Evolutionary conservation across 2,797 vertebrate genomes (phyloP).

Genomic region (Manis crassicaudata): DNA sequence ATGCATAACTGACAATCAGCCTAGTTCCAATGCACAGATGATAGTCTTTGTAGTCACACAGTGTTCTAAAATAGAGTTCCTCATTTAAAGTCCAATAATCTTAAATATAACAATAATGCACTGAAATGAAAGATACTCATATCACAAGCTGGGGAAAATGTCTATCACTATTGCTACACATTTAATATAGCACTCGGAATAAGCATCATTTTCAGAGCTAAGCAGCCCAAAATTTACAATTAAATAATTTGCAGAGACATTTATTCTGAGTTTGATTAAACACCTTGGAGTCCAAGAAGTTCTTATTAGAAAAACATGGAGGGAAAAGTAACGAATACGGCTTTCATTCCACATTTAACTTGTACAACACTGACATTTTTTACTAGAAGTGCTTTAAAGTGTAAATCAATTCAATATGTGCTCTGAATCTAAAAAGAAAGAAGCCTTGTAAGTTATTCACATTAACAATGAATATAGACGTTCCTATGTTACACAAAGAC

Average conservation of each 20-base stretch:
- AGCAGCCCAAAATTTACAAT: background rate
- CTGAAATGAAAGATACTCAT: background rate
- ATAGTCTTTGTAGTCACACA: background rate
- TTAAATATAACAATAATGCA: background rate
- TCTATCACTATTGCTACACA: background rate
- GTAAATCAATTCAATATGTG: conserved; percentile 22
- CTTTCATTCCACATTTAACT: conserved; percentile 28
- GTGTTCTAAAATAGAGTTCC: background rate
- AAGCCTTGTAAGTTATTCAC: background rate
- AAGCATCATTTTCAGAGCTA: background rate
- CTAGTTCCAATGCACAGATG: background rate
- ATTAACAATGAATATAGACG: conserved; percentile 5
- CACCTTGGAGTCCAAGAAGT: background rate
- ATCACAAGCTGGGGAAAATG: conserved; percentile 12
- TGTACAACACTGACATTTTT: conserved; percentile 15
- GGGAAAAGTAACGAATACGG: background rate
- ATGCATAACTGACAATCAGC: background rate
- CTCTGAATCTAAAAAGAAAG: conserved; percentile 40
- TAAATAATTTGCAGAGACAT: background rate
- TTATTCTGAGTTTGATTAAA: conserved; percentile 37
- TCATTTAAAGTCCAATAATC: background rate
- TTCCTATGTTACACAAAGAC: background rate
- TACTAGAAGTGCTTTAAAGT: conserved; percentile 25
- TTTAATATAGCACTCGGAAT: background rate
- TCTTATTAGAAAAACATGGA: background rate